These are phyloP conservation scores for Oplegnathus fasciatus DNA, from an alignment of 2,113 vertebrate genomes.

Conservation along the genomic window DNA sequence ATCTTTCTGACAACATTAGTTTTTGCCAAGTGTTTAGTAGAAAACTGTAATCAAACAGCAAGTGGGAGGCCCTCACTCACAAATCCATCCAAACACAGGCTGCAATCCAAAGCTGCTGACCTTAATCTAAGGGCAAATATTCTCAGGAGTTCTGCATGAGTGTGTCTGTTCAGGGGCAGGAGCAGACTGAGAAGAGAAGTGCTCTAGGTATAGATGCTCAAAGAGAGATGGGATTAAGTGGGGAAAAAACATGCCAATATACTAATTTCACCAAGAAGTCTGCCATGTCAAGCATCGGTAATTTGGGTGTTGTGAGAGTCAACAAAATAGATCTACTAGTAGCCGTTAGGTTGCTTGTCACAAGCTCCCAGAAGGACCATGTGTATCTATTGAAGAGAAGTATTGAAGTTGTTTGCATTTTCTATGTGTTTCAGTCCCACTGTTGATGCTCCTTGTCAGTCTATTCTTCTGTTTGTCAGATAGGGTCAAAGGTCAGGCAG, in stretches of 20 bases:
- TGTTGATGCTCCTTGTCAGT: slow-evolving; percentile 18
- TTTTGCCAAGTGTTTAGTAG: neutral
- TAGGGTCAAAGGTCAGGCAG: slow-evolving; percentile 41
- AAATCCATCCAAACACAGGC: slow-evolving; percentile 50
- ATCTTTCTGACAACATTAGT: slow-evolving; percentile 23
- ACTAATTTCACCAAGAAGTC: neutral
- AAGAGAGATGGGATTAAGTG: neutral
- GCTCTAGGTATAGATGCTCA: neutral
- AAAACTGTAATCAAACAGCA: slow-evolving; percentile 52
- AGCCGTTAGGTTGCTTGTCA: neutral
- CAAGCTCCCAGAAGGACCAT: neutral
- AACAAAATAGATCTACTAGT: neutral
- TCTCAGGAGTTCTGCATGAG: neutral
- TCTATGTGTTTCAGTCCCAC: neutral
- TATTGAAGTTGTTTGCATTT: slow-evolving; percentile 7
- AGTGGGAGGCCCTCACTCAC: slow-evolving; percentile 25
- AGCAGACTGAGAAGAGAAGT: neutral
- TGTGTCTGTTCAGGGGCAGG: slow-evolving; percentile 20
- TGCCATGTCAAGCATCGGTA: neutral
- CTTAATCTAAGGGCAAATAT: slow-evolving; percentile 59
- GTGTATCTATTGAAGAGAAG: neutral
- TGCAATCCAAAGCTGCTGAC: slow-evolving; percentile 31
- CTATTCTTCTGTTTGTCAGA: slow-evolving; percentile 23
- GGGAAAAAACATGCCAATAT: neutral
- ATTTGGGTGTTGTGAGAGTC: neutral